phyloP scores from a whole-genome alignment of 2,888 invertebrate genomes.

The Agelastica alni region DNA sequence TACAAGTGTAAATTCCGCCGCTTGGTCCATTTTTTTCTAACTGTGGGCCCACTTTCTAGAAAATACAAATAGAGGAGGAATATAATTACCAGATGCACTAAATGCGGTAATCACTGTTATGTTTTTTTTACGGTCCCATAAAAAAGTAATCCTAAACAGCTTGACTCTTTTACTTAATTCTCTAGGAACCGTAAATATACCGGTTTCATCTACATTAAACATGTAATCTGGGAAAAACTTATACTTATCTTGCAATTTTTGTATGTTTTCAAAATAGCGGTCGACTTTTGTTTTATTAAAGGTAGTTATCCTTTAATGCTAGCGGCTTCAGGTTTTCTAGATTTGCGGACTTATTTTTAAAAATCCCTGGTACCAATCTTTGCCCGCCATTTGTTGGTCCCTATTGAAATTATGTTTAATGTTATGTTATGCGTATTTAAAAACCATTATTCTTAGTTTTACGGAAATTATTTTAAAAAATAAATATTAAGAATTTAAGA shows the following conservation, averaged over 20 bases:
- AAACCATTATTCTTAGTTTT: neutral
- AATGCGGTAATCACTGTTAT: constrained; percentile 1
- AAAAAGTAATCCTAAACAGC: too few species aligned
- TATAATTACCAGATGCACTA: too few species aligned
- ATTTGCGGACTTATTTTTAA: neutral
- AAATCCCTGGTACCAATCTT: neutral
- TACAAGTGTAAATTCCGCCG: neutral
- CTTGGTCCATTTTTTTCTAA: neutral
- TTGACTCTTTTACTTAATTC: neutral
- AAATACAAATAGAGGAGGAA: neutral
- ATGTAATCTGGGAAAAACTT: neutral
- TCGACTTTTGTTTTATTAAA: too few species aligned
- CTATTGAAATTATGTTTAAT: neutral
- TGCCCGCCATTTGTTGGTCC: neutral
- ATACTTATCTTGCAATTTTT: neutral
- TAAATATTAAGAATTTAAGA: neutral
- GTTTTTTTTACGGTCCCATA: neutral
- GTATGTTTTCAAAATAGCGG: neutral
- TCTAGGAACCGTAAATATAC: constrained; percentile 5
- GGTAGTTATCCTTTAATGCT: too few species aligned
- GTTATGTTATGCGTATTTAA: neutral
- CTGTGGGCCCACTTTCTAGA: neutral
- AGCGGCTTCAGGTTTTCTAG: neutral
- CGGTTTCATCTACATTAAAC: neutral
- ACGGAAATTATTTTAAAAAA: neutral